phyloP scores from a whole-genome alignment of 2,797 vertebrate genomes.

The Platyrinchus mystaceus region DNA sequence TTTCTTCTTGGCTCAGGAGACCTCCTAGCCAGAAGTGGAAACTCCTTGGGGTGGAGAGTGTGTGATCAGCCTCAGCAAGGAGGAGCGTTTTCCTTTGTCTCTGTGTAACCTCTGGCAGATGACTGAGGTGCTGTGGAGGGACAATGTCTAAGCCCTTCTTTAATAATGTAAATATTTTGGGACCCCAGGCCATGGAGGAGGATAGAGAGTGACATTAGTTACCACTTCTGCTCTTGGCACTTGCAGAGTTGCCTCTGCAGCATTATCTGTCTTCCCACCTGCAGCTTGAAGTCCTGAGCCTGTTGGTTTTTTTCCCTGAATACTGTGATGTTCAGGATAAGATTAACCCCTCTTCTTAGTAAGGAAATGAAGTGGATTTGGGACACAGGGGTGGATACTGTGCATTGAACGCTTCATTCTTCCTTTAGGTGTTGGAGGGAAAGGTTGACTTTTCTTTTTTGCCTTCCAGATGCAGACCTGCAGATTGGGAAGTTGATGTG shows the following conservation, averaged over 20 bases:
- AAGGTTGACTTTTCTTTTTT: not conserved
- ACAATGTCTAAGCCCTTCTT: not conserved
- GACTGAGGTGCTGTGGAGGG: not conserved
- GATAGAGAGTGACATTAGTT: not conserved
- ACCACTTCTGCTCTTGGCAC: not conserved
- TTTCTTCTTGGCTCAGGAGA: not conserved
- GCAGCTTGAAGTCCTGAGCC: not conserved
- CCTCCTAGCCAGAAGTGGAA: not conserved
- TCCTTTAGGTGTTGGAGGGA: not conserved
- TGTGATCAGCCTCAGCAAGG: not conserved
- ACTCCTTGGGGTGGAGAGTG: not conserved
- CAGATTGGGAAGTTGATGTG: constrained; percentile 92
- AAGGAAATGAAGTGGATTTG: not conserved
- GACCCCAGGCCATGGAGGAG: not conserved
- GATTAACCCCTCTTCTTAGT: not conserved
- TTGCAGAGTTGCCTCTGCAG: not conserved
- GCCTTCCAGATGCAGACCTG: constrained; percentile 88
- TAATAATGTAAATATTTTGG: not conserved
- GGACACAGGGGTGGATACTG: not conserved
- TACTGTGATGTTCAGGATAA: not conserved
- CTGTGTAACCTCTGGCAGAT: accelerated
- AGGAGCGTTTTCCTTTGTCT: not conserved
- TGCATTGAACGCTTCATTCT: not conserved
- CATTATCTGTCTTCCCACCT: not conserved
- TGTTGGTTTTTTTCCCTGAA: not conserved